A percentile compares a stretch with the other conserved stretches of the same genome.
Evolutionary conservation across 2,113 vertebrate genomes (phyloP).

Genomic region (Bos indicus): DNA sequence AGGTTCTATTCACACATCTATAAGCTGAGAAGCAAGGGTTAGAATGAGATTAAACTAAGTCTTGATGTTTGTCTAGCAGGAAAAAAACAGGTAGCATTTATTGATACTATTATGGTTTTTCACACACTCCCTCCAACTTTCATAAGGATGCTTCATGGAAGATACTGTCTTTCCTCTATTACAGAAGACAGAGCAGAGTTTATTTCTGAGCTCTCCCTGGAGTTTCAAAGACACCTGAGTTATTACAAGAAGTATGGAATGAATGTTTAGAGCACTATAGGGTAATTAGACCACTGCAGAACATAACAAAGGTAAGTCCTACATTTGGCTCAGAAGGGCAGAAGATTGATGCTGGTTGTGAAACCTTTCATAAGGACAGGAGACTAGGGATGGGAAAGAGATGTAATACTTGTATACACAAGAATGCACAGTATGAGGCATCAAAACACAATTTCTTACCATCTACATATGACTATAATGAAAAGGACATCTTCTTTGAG

Average conservation of each 20-base stretch:
- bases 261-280: background rate
- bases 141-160: background rate
- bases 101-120: background rate
- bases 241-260: background rate
- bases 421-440: background rate
- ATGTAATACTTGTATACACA: background rate
- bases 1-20: background rate
- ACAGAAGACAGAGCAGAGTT: background rate
- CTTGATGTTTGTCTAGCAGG: background rate
- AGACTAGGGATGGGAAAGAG: background rate
- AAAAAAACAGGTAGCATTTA: background rate
- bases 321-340: background rate
- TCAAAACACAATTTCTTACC: background rate
- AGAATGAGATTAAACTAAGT: background rate
- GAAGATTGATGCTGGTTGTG: background rate
- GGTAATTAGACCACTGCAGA: background rate
- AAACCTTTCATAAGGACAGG: background rate
- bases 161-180: background rate
- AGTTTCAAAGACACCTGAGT: background rate
- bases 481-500: too few relatives aligned
- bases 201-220: background rate
- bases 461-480: background rate
- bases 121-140: background rate
- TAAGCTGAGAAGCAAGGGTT: background rate
- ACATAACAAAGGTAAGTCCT: background rate